Base-by-base conservation (phyloP, 2,113 vertebrate species). In the Glaucidium brasilianum region DNA sequence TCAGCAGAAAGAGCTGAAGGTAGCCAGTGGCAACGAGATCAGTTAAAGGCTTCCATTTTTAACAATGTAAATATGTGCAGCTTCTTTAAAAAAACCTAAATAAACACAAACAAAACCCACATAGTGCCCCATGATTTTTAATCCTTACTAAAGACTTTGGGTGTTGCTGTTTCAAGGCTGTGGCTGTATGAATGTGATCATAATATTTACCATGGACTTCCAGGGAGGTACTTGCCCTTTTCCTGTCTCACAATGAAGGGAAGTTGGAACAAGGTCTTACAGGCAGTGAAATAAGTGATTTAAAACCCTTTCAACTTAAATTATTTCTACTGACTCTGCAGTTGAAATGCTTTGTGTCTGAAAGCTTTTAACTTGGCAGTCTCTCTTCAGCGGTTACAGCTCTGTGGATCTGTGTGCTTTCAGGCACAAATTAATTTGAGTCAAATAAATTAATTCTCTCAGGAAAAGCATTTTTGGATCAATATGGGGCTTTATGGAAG, bases 201-300 rank as follows among this genome's bases (percentile, higher is more conserved):
- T 86, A 89, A 92, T 92, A 94, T 94, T 97, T 96, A 94, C 85
- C 13, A 5, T 85, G 89, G 91, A 60, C 76, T 96, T 96, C 94
- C 92, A 92, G 94, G 95, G 75, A 95, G 85, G 95, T 89, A 17
- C 92, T 92, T 94, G 88, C 80, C 86, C 86, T 91, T 96, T 95
- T 96, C 95, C 97, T 96, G 95, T 60, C 83, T 91, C 79, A 95
- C 95, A 96, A 93, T 96, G 66, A 68, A 88, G 76, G 94, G 94
- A 96, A 96, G 92, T 92, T 87, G 85, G 64, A 95, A 74, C 85
- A 59, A 66, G 66, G 58, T 11, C 55, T 92, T 74, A 32, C 6
- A 93, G 49, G 82, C 58, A 35, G 49, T 60, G 73, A 85, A 96
- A 85, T 41, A 74, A 85, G 22, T 88, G 39, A 66, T 59, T 88